Evolutionary conservation across 2,888 invertebrate genomes (phyloP).

Genomic region (Hydriomena furcata): DNA sequence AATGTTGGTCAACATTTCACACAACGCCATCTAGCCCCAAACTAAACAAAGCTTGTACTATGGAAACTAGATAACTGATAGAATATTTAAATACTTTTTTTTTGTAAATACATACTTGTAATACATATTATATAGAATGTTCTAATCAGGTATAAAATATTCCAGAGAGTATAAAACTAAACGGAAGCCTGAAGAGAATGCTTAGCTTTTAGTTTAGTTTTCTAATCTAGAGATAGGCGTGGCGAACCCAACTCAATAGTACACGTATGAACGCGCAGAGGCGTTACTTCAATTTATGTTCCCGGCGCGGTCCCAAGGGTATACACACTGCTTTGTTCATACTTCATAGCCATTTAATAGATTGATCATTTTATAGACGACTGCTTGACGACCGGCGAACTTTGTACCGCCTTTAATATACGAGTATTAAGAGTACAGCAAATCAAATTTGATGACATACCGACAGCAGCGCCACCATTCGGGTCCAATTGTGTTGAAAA

Average conservation of each 20-base stretch:
- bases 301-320: conserved; percentile 17
- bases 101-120: too few relatives aligned
- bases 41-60: too few relatives aligned
- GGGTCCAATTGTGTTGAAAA: too few relatives aligned
- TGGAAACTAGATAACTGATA: too few relatives aligned
- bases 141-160: not conserved
- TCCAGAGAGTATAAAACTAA: conserved; percentile 22
- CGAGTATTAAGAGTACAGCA: too few relatives aligned
- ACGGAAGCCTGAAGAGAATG: conserved; percentile 13
- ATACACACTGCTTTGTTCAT: conserved; percentile 16
- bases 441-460: too few relatives aligned
- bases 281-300: conserved; percentile 36
- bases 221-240: conserved; percentile 30
- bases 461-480: too few relatives aligned
- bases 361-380: conserved; percentile 25
- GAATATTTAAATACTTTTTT: too few relatives aligned
- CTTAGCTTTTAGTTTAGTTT: conserved; percentile 13
- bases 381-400: too few relatives aligned
- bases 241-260: conserved; percentile 31
- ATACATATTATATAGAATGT: not conserved
- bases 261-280: conserved; percentile 27
- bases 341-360: conserved; percentile 23
- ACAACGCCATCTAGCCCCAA: too few relatives aligned
- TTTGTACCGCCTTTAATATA: too few relatives aligned
- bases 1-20: too few relatives aligned